A percentile compares a stretch with the other conserved stretches of the same genome.
phyloP scores from a whole-genome alignment of 2,113 vertebrate species.

The Oreochromis aureus region DNA sequence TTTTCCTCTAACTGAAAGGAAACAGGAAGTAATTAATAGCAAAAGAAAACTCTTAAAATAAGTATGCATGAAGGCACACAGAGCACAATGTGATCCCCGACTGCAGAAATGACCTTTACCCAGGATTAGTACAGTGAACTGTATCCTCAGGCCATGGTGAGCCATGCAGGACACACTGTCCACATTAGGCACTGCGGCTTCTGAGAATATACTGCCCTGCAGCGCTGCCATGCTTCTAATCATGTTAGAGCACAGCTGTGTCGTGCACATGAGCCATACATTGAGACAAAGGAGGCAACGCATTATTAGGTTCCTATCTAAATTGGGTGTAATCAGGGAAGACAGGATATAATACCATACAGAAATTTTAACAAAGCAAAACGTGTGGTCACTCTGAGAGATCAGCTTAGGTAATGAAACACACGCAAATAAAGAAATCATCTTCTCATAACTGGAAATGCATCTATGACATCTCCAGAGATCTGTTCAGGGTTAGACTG shows the following conservation, averaged over 20 bases:
- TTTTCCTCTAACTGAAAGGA: neutral
- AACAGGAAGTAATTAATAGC: neutral
- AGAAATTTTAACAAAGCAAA: neutral
- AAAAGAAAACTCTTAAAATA: neutral
- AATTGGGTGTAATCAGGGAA: neutral
- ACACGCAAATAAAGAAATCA: neutral
- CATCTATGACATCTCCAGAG: neutral
- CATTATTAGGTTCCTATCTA: neutral
- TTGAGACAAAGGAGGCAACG: neutral
- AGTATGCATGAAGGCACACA: neutral
- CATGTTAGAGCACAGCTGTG: neutral
- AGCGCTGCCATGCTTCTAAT: neutral
- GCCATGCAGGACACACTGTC: slow-evolving; percentile 36
- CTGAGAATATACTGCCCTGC: slow-evolving; percentile 9
- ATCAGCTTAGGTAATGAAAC: neutral
- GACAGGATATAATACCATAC: neutral
- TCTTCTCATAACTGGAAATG: neutral
- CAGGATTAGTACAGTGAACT: slow-evolving; percentile 54
- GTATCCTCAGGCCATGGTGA: slow-evolving; percentile 31
- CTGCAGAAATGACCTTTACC: slow-evolving; percentile 53
- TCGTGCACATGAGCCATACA: neutral
- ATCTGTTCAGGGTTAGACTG: neutral
- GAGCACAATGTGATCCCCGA: neutral
- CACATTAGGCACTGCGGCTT: slow-evolving; percentile 24
- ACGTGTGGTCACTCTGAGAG: neutral